Evolutionary conservation across 1,140 invertebrate genomes (phyloP), one percentile per base, ranked within the genome.

Genomic region (Armadillidium nasatum): DNA sequence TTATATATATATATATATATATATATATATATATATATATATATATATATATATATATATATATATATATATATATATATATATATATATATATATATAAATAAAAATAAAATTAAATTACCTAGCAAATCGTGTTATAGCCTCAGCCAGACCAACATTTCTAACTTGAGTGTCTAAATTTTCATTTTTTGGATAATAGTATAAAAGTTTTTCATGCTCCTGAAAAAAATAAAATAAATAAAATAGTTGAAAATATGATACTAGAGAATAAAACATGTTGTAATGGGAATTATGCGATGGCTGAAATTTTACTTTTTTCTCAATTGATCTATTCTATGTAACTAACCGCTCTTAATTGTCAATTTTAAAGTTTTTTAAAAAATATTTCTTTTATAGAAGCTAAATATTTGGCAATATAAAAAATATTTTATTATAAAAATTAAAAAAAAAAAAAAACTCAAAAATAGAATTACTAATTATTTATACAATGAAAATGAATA

Each of bases 191-290:
- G 94, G 94, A 86, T 93, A 91, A 84, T 91, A 96, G 84, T 90
- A 97, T 69, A 97, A 85, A 76, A 97, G 90, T 84, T 94, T 94
- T 81, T 94, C 93, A 72, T 93, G 87, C 87, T 97, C 94, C 94
- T 97, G 83, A 66, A 88, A 88, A 82, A 82, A 83, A 80, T 50
- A 82, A 82, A 76, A 73, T n/a, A 43, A 60, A 44, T n/a, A 80
- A 68, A 73, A 43, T 76, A 70, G 71, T 68, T 70, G 50, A 70
- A 44, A 74, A 19, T 6, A 33, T 33, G 33, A 6, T 33, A 33
- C 33, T 33, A 33, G 6, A 3, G 6, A 33, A 33, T 33, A 33
- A 33, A 33, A 3, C 6, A 3, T 33, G 1, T 33, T 33, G 33
- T 6, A 33, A 33, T 33, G 33, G 1, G 33, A 33, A 33, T 33